Evolutionary conservation across 2,888 invertebrate species (phyloP).

Genomic region (Spialia ferax): DNA sequence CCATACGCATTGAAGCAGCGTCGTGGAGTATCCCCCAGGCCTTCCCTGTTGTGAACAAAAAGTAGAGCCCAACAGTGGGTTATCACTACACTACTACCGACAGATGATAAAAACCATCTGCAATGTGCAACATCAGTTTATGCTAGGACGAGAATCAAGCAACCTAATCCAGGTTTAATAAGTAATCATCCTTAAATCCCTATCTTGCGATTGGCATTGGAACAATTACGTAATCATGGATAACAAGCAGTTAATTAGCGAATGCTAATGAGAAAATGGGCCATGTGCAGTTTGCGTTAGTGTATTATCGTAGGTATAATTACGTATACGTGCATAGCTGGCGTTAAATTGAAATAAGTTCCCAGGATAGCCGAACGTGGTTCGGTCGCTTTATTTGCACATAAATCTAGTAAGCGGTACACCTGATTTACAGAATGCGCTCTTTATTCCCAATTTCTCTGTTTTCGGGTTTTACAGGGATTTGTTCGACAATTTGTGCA

Average conservation of each 20-base stretch:
- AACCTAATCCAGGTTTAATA: background rate
- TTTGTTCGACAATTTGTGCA: constrained; percentile 7
- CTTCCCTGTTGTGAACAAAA: too few species aligned
- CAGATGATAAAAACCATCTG: too few species aligned
- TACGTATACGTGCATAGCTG: constrained; percentile 54
- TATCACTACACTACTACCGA: too few species aligned
- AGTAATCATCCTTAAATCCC: background rate
- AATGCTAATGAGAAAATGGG: constrained; percentile 53
- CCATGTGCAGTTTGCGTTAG: constrained; percentile 57
- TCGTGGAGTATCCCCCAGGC: too few species aligned
- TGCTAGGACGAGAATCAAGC: background rate
- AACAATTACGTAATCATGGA: constrained; percentile 52
- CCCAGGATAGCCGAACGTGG: constrained; percentile 61
- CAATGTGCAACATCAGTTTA: too few species aligned
- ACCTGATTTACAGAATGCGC: constrained; percentile 78
- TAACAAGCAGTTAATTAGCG: constrained; percentile 64
- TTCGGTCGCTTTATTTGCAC: constrained; percentile 73
- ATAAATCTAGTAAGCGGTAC: constrained; percentile 61
- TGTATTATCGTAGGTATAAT: too few species aligned
- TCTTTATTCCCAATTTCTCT: constrained; percentile 67
- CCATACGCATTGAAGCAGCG: too few species aligned
- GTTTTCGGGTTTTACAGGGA: constrained; percentile 56
- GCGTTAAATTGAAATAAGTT: constrained; percentile 81
- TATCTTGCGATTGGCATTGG: background rate
- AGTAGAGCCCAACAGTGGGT: too few species aligned